Evolutionary conservation across 2,888 invertebrate species (phyloP).

Genomic region (Stenolophus ochropezus): DNA sequence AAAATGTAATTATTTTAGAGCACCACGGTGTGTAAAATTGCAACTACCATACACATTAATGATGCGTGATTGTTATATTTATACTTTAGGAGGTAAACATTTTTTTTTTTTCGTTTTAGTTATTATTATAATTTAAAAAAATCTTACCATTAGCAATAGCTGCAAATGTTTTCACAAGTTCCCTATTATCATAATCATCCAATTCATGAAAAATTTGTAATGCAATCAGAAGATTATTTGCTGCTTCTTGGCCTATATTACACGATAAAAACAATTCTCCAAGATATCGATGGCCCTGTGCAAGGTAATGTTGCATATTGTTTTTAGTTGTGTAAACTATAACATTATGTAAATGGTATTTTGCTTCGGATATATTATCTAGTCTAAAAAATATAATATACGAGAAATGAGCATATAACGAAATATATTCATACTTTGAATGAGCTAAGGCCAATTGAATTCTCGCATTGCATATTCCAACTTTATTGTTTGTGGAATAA

Average conservation of each 20-base stretch:
- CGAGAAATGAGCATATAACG: not conserved
- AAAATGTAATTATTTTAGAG: too few species aligned
- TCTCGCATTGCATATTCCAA: constrained; percentile 75
- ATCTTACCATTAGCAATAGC: constrained; percentile 68
- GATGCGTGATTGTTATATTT: too few species aligned
- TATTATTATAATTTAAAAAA: too few species aligned
- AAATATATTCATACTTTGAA: constrained; percentile 71
- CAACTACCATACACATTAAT: too few species aligned
- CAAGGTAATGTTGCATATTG: constrained; percentile 67
- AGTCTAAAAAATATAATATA: constrained; percentile 62
- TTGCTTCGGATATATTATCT: constrained; percentile 65
- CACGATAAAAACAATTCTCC: constrained; percentile 70
- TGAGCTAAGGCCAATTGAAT: constrained; percentile 76
- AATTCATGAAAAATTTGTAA: constrained; percentile 67
- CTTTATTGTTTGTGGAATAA: constrained; percentile 69
- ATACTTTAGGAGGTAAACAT: too few species aligned
- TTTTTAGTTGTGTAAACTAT: constrained; percentile 66
- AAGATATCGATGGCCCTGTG: constrained; percentile 68
- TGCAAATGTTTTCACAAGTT: constrained; percentile 68
- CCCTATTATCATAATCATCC: constrained; percentile 64
- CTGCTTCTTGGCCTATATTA: constrained; percentile 67
- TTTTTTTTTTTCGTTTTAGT: too few species aligned
- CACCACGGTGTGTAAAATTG: too few species aligned
- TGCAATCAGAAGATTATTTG: constrained; percentile 67
- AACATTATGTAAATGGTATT: constrained; percentile 66